Conservation (phyloP, 2,888 invertebrate genomes). For the Cremastinae sp. region DNA sequence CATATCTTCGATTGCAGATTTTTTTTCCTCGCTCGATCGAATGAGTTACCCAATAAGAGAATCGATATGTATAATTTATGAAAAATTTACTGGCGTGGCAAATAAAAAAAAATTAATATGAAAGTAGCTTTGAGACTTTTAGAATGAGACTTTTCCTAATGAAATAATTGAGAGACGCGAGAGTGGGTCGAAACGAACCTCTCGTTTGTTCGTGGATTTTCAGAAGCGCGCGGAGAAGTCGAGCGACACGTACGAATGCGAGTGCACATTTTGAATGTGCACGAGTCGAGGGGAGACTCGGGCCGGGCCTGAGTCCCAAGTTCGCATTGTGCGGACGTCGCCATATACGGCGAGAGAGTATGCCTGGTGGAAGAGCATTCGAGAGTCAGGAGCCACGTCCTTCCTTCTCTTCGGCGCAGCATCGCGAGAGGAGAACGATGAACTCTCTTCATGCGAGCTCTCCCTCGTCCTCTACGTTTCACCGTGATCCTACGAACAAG, state of each 20-base stretch:
- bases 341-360: constrained; percentile 55
- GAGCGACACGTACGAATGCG: not conserved
- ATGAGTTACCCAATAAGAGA: too few species aligned
- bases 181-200: too few species aligned
- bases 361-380: constrained; percentile 17
- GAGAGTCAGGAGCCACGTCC: not conserved
- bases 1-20: too few species aligned
- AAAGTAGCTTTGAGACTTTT: too few species aligned
- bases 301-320: constrained; percentile 45
- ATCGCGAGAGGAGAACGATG: constrained; percentile 12
- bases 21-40: too few species aligned
- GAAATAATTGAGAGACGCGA: too few species aligned
- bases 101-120: too few species aligned
- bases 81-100: too few species aligned
- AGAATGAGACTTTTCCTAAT: too few species aligned
- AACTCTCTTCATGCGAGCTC: not conserved
- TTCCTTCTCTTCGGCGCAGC: constrained; percentile 30
- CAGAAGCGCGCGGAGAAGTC: too few species aligned
- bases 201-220: too few species aligned
- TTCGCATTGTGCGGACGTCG: constrained; percentile 57
- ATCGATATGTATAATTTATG: too few species aligned
- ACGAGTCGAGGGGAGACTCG: constrained; percentile 21
- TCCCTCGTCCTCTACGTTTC: not conserved
- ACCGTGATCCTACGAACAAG: constrained; percentile 28
- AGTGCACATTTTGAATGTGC: constrained; percentile 4